Evolutionary conservation across 2,113 vertebrate genomes (phyloP), one percentile per base, ranked within the genome.

Genomic region (Nipponia nippon): DNA sequence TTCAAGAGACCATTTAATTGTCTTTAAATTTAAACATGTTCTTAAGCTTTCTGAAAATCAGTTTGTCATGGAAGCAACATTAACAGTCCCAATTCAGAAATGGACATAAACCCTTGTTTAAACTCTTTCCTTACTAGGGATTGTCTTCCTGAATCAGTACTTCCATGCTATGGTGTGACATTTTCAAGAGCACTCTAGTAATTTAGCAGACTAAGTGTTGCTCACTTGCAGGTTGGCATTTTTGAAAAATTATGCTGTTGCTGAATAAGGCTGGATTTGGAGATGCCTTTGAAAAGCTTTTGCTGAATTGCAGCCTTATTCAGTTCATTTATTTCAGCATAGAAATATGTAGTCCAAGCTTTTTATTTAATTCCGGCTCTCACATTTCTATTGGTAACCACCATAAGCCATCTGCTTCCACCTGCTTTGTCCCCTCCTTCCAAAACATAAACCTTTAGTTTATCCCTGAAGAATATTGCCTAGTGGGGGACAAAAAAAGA

Each of bases 221-320:
- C 30, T 91, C 71, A 62, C 47, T 76, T 87, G 71, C 42, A 89
- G 70, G 62, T 67, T 83, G 71, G 52, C 44, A 42, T 80, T 71
- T 89, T 49, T 81, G 53, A 89, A 80, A 67, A 95, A 76, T 14
- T 30, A 63, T 3, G 40, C 36, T 11, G 3, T 42, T 89, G 84
- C 67, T 94, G 84, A 89, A 84, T 50, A 72, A 69, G 15, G 49
- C 44, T 89, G 46, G 55, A 83, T 88, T 93, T 78, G 22, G 80
- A 88, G 65, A 79, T 18, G 21, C 38, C 36, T 83, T 55, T 84
- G 84, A 91, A 89, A 91, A 93, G 87, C 77, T 91, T 85, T 95
- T 89, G 81, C 90, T 93, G 88, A 95, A 81, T 61, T 91, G 59
- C 63, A 93, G 87, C 17, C 32, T 94, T 50, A 84, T 63, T 93